Base-by-base conservation (phyloP, 1,140 invertebrate genomes). In the Eriosoma lanigerum region DNA sequence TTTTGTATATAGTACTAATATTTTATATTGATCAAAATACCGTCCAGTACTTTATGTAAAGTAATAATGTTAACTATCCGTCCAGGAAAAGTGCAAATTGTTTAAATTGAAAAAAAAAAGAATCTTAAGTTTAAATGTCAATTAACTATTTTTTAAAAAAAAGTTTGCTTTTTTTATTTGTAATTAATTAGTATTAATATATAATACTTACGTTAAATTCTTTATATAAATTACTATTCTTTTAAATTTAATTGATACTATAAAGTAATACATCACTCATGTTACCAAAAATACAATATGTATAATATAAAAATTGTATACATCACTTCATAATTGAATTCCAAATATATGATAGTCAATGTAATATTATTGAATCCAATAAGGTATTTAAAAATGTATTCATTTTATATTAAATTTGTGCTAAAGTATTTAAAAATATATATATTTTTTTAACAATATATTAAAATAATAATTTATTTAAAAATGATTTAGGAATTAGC, bases 41-140 rank as follows among this genome's bases (percentile, higher is more conserved):
- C 66, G 21, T 70, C 66, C 66, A 50, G 46, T 9, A 26, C 15
- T 19, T 5, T 46, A 66, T 66, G 32, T 38, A 38, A 4, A 38
- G 8, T 38, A 8, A 4, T 38, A 38, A 38, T 38, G 66, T 50
- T 17, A 70, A 70, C 24, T 70, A 50, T 70, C 66, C 66, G 66
- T 70, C 66, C 44, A 70, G 66, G 13, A 50, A 70, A 26, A 1
- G 46, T 50, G 15, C 32, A 44, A 21, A 44, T 38, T 38, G 12
- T 44, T 66, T 62, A 19, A 38, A 5, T 21, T 38, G 3, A 21
- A 44, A 3, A 3, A 13, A 38, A 21, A 66, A 44, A 0, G 19
- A n/a, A 13, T n/a, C 38, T 66, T 66, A 66, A 44, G 32, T 44
- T 46, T 46, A 66, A 66, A 66, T 46, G 32, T 38, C 8, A 4